Conservation (phyloP, 2,113 vertebrate genomes). For the Synchiropus splendidus region DNA sequence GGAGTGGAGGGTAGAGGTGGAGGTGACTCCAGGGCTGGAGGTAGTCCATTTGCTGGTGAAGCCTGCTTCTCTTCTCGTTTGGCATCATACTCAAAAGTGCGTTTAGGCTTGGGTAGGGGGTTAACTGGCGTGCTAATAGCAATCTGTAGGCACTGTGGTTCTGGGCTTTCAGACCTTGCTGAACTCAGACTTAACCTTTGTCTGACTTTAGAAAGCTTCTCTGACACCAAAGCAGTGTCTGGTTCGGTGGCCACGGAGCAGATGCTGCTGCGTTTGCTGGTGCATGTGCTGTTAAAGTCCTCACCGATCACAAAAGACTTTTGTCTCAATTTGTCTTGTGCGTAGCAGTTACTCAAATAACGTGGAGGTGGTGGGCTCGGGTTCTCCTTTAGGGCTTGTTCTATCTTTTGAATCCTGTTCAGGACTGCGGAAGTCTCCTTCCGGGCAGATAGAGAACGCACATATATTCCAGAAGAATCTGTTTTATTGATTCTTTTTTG, state of each 20-base stretch:
- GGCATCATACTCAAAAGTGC: slow-evolving; percentile 97
- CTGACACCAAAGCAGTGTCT: slow-evolving; percentile 64
- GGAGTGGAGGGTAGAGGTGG: slow-evolving; percentile 84
- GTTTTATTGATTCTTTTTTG: slow-evolving; percentile 77
- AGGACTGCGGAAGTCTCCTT: slow-evolving; percentile 91
- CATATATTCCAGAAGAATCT: slow-evolving; percentile 67
- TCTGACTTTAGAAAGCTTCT: slow-evolving; percentile 71
- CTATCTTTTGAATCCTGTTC: slow-evolving; percentile 96
- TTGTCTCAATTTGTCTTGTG: slow-evolving; percentile 75
- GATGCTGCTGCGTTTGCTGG: slow-evolving; percentile 70
- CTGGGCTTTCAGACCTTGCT: slow-evolving; percentile 60
- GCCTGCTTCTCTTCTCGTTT: slow-evolving; percentile 78
- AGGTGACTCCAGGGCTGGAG: slow-evolving; percentile 75
- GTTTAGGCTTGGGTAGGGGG: slow-evolving; percentile 94
- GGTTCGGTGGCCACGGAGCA: slow-evolving; percentile 70
- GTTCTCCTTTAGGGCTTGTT: slow-evolving; percentile 89
- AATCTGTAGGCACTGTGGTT: slow-evolving; percentile 55
- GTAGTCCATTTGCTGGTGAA: slow-evolving; percentile 80
- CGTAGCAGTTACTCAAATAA: slow-evolving; percentile 93
- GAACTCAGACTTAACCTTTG: slow-evolving; percentile 66
- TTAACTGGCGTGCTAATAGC: slow-evolving; percentile 73
- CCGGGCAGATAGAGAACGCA: slow-evolving; percentile 69
- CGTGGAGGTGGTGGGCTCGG: slow-evolving; percentile 80
- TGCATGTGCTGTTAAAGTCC: slow-evolving; percentile 63
- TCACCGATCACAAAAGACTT: slow-evolving; percentile 71